Conservation (phyloP, 1,140 invertebrate genomes). For the Scaptomyza hsui region DNA sequence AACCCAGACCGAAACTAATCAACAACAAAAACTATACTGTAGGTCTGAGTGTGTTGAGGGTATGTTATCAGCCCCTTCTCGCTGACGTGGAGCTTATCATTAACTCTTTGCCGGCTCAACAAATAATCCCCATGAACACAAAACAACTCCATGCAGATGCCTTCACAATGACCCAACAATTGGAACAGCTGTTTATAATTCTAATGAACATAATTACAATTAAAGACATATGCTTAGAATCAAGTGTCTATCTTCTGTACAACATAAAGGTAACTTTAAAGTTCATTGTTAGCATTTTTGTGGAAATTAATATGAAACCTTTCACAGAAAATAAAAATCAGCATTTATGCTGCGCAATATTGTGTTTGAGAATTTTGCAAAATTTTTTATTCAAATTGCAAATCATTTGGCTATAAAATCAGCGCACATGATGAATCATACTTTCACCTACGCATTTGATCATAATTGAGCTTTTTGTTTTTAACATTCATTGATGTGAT, state of each 20-base stretch:
- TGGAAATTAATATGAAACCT: too few species aligned
- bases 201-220: conserved; percentile 11
- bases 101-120: conserved; percentile 28
- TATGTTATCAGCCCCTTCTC: conserved; percentile 44
- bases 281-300: too few species aligned
- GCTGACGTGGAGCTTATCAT: conserved; percentile 44
- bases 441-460: not conserved
- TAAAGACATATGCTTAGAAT: not conserved
- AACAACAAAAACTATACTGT: not conserved
- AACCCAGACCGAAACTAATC: conserved; percentile 6
- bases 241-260: too few species aligned
- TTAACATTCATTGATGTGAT: not conserved
- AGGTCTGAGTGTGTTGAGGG: not conserved
- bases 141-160: conserved; percentile 21
- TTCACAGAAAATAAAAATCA: not conserved
- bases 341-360: conserved; percentile 8
- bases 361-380: not conserved
- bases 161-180: conserved; percentile 20
- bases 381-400: conserved; percentile 7
- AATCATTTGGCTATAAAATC: conserved; percentile 10
- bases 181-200: conserved; percentile 36
- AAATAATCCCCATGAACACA: conserved; percentile 43
- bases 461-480: conserved; percentile 25
- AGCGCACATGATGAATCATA: conserved; percentile 14
- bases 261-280: too few species aligned